Base-by-base conservation (phyloP, 2,113 vertebrate species). In the Deroptyus accipitrinus region DNA sequence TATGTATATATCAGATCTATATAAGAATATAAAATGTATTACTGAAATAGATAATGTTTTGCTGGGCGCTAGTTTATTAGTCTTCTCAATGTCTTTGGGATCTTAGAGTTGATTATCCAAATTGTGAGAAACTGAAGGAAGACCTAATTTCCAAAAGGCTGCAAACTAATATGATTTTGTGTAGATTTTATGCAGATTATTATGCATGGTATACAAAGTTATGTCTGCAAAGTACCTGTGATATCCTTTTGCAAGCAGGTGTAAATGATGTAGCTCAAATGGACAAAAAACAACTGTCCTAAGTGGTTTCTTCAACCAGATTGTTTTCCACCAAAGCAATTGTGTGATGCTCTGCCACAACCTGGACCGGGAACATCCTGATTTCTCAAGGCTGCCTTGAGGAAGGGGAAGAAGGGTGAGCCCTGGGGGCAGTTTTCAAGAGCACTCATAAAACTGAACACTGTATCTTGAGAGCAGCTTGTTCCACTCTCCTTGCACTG, bases 391-490 rank as follows among this genome's bases (percentile, higher is more conserved):
- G 46, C 28, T 81, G 31, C 44, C 19, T 61, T 0, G 2, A 63
- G 52, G 31, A 66, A 68, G 14, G 9, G 27, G 33, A 49, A 57
- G 69, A 59, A 84, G 35, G 18, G 8, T 30, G 70, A 85, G 28
- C 33, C 22, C 2, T 4, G 17, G 28, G 18, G 8, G 8, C 0
- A 1, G 35, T 37, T 52, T 30, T 52, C 61, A 42, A 62, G 39
- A 57, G 10, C 19, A 23, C 37, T 42, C 2, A 2, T 10, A 25
- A 39, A 72, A n/a, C 14, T 13, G 8, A 55, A 6, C 41, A 62
- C 4, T 7, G 0, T 15, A 2, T 22, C 46, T 28, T 37, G 10
- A 7, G 59, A 76, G 54, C 1, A 0, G n/a, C 31, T 54, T 0
- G 0, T 57, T 70, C 89, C 8, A 1, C 49, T 57, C 39, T 51